Conservation (phyloP, 2,797 vertebrate species). For the Ispidina picta region DNA sequence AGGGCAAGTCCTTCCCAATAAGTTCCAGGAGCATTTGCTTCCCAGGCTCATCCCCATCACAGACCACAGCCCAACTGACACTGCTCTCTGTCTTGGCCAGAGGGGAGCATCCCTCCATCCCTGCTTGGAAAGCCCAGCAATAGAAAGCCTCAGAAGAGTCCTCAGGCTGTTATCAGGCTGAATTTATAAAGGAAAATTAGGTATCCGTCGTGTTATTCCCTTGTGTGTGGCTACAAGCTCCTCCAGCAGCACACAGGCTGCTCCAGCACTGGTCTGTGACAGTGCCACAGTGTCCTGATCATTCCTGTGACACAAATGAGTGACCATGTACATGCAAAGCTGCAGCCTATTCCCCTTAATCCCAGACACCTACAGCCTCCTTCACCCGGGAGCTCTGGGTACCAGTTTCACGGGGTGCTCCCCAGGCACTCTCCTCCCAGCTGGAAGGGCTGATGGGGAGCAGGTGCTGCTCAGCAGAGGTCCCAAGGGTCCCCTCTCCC, state of each 20-base stretch:
- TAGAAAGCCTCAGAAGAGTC: not conserved
- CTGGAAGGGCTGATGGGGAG: accelerated
- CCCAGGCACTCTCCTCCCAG: not conserved
- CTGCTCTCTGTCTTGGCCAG: accelerated
- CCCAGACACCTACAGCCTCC: not conserved
- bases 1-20: not conserved
- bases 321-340: accelerated
- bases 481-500: accelerated
- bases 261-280: accelerated
- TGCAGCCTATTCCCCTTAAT: not conserved
- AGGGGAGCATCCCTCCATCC: accelerated
- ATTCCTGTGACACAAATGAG: accelerated
- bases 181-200: accelerated
- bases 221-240: accelerated
- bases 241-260: accelerated
- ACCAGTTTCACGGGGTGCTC: accelerated
- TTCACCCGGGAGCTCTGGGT: not conserved
- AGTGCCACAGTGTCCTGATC: accelerated
- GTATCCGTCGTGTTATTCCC: accelerated
- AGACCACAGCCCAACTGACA: not conserved
- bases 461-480: accelerated
- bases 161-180: not conserved
- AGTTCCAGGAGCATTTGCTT: accelerated
- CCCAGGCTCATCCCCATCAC: not conserved
- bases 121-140: not conserved